Conservation (phyloP, 2,797 vertebrate genomes). For the Rousettus madagascariensis region DNA sequence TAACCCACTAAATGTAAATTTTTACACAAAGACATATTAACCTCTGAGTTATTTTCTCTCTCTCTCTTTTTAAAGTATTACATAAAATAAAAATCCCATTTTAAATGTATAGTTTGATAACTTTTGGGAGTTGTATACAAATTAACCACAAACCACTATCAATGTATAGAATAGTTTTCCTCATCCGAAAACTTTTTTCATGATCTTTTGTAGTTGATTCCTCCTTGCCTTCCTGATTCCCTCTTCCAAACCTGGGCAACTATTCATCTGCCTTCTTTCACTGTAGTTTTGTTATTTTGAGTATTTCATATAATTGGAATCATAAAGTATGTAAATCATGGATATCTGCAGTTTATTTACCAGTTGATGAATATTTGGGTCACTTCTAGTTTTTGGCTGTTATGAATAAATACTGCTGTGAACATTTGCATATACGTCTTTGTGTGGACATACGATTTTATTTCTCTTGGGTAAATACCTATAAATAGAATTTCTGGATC, state of each 20-base stretch:
- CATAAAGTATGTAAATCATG: neutral
- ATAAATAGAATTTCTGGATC: neutral
- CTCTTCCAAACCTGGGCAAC: neutral
- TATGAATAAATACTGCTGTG: neutral
- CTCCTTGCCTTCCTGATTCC: neutral
- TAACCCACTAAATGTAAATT: neutral
- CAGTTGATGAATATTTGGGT: neutral
- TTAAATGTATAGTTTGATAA: constrained; percentile 10
- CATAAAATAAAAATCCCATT: neutral
- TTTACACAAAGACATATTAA: neutral
- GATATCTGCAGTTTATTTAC: neutral
- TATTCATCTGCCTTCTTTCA: neutral
- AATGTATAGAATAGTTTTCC: neutral
- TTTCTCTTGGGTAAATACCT: neutral
- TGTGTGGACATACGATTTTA: neutral
- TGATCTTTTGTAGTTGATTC: neutral
- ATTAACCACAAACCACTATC: neutral
- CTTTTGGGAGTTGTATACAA: neutral
- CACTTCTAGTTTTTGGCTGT: neutral
- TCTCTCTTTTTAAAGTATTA: neutral
- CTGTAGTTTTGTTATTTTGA: neutral
- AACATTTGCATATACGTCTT: neutral
- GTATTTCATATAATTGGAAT: neutral
- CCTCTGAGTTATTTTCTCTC: neutral
- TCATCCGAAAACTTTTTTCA: neutral